These are phyloP conservation scores for Lydus trimaculatus DNA, from an alignment of 2,888 invertebrate genomes.

Conservation along the genomic window DNA sequence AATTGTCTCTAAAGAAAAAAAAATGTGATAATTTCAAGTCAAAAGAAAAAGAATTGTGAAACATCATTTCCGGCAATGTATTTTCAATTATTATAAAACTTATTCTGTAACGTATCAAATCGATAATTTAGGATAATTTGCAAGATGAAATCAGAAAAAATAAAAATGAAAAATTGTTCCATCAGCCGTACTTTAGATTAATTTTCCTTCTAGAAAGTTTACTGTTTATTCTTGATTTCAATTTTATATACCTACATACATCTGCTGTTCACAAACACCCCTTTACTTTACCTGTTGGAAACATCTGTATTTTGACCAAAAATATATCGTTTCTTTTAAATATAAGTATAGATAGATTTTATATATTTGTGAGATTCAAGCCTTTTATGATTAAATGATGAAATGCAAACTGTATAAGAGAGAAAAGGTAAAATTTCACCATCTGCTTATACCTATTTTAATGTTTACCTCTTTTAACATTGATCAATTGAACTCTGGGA, in stretches of 20 bases:
- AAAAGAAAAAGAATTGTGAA: neutral
- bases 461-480: constrained; percentile 4
- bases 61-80: neutral
- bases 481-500: neutral
- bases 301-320: constrained; percentile 11
- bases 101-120: constrained; percentile 1
- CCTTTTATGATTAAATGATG: constrained; percentile 8
- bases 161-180: neutral
- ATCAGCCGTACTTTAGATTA: neutral
- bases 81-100: neutral
- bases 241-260: neutral
- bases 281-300: constrained; percentile 7
- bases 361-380: constrained; percentile 3
- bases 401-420: neutral
- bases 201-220: neutral
- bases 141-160: neutral
- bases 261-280: constrained; percentile 1
- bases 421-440: neutral
- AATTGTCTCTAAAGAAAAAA: neutral
- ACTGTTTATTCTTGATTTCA: neutral
- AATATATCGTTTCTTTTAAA: neutral
- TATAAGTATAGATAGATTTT: neutral
- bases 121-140: neutral
- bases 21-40: neutral
- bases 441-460: neutral